Evolutionary conservation across 2,797 vertebrate genomes (phyloP).

Genomic region (Alexandromys oeconomus): DNA sequence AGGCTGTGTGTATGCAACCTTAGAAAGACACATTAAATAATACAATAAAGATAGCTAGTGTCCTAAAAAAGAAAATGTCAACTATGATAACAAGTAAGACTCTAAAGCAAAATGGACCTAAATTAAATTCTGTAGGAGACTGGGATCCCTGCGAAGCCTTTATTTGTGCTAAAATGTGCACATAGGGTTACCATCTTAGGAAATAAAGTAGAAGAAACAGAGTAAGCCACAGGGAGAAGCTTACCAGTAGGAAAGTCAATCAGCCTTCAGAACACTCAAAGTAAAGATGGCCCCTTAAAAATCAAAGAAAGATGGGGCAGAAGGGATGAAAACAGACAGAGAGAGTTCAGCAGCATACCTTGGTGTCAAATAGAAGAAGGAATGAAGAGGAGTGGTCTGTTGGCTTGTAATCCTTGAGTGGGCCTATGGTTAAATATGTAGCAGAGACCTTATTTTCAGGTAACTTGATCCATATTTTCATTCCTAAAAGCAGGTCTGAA

Average conservation of each 20-base stretch:
- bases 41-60: not conserved
- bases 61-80: constrained; percentile 30
- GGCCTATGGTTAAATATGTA: not conserved
- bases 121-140: not conserved
- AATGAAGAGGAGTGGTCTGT: not conserved
- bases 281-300: not conserved
- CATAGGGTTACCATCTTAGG: not conserved
- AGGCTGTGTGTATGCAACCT: not conserved
- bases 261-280: not conserved
- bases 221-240: not conserved
- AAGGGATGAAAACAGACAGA: not conserved
- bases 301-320: too few relatives aligned
- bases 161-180: not conserved
- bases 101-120: not conserved
- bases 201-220: not conserved
- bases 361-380: not conserved
- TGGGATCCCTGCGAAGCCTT: not conserved
- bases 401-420: not conserved
- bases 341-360: not conserved
- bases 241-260: not conserved
- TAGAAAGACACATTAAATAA: not conserved
- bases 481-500: not conserved
- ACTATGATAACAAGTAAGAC: not conserved
- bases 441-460: not conserved
- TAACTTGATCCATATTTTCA: not conserved